Percentiles rank a stretch among this genome's conserved stretches.
These are phyloP conservation scores for Mimachlamys varia DNA, from an alignment of 2,888 invertebrate species.

Conservation along the genomic window DNA sequence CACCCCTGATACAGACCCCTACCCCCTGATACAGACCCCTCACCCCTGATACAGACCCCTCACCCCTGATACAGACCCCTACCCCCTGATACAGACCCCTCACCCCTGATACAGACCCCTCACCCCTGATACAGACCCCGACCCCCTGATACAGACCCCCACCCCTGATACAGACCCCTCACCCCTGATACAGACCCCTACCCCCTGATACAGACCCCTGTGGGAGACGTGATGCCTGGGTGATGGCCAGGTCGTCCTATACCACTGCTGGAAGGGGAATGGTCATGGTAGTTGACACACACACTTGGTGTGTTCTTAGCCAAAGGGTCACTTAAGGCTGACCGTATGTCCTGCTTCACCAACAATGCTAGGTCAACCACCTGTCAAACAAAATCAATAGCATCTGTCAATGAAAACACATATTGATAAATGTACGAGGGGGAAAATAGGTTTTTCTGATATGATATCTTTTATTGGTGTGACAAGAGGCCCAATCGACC, in stretches of 20 bases:
- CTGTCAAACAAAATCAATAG: constrained; percentile 59
- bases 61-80: background rate
- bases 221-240: constrained; percentile 52
- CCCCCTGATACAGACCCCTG: constrained; percentile 48
- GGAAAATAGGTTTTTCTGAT: too few relatives aligned
- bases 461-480: too few relatives aligned
- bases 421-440: too few relatives aligned
- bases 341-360: constrained; percentile 87
- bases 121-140: background rate
- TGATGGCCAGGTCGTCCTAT: constrained; percentile 35
- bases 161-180: background rate
- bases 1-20: background rate
- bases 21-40: background rate
- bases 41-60: too few relatives aligned
- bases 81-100: background rate
- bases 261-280: constrained; percentile 42
- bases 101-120: background rate
- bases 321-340: constrained; percentile 73
- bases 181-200: background rate
- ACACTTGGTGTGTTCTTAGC: constrained; percentile 70
- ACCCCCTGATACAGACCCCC: too few relatives aligned
- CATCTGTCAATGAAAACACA: too few relatives aligned
- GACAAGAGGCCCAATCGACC: too few relatives aligned
- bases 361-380: constrained; percentile 92
- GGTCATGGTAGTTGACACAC: constrained; percentile 61